Evolutionary conservation across 2,797 vertebrate genomes (phyloP), one percentile per base, ranked within the genome.

Genomic region (Sebastes miniatus): DNA sequence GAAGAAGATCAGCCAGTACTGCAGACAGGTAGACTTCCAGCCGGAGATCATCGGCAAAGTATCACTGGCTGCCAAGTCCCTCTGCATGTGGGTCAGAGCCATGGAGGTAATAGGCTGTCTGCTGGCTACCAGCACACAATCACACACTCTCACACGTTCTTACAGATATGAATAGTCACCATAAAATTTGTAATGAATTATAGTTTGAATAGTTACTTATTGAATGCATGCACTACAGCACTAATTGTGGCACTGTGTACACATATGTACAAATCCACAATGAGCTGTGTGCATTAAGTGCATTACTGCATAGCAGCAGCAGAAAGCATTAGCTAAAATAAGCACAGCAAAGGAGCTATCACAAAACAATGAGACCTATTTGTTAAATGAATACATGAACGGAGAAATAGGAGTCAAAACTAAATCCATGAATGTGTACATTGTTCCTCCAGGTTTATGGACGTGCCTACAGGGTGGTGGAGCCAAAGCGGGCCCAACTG

Each of bases 51-150:
- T 97, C 0, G 97, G 97, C 59, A 94, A 96, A 1, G 97, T 98
- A 20, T 98, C 97, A 0, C 91, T 96, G 7, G 97, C 97, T 0
- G 97, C 97, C 69, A 97, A 96, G 81, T 98, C 97, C 32, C 96
- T 98, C 57, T 98, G 97, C 90, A 98, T 98, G 97, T 98, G 97
- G 97, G 97, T 98, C 77, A 95, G 96, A 77, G 97, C 97, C 85
- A 98, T 98, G 96, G 97, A 97, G 97, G 97, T 97, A 80, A 91
- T 91, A 11, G 2, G 12, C 1, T 31, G 11, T 50, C 12, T 34
- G 0, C 18, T 58, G 22, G 16, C 47, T 36, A 11, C 61, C 24
- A 32, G 13, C 61, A 65, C 61, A 65, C 32, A 8, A 36, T 34
- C 32, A 76, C 73, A 68, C 13, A 39, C 63, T 43, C 54, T 32